Base-by-base conservation (phyloP, 2,888 invertebrate genomes). In the Ennomos quercinarius region DNA sequence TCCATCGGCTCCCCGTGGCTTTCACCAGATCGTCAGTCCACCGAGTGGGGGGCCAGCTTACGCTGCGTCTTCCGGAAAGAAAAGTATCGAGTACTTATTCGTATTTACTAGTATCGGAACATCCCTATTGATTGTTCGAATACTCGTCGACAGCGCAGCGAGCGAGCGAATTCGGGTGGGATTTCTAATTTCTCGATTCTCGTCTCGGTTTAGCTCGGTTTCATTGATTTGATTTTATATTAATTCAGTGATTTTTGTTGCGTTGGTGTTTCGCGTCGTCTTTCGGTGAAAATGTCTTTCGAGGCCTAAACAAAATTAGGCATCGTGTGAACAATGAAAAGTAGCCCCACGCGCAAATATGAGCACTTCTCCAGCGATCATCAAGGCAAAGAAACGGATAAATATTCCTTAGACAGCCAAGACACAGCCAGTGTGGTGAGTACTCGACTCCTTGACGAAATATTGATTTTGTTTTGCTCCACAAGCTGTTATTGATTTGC, bases 351-450 rank as follows among this genome's bases (percentile, higher is more conserved):
- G 69, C 89, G 85, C 75, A 91, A 93, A 86, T 92, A 92, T 93
- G 93, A 92, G 63, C 86, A 85, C 81, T 91, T 91, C 77, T 82
- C 89, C 72, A 84, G 80, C 76, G 92, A 92, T 72, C 86, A 87
- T 60, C 89, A 86, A 74, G 86, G 84, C 75, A 90, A 87, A 79
- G 91, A 92, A 72, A 85, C 86, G 71, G 91, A 93, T 77, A 93
- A 93, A 76, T 87, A 90, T 78, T 93, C 93, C 64, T 65, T 93
- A 89, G 86, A 90, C 77, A 93, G 93, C 73, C 91, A 92, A 77
- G 93, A 93, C 78, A 93, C 93, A 57, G 92, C 92, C 48, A 93
- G 93, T 87, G 81, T 93, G 89, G 93, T 93, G 71, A 87, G 92
- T 86, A 57, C 64, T 82, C 78, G 72, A 78, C 57, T 86, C 56